A percentile compares a stretch with the other conserved stretches of the same genome.
Conservation (phyloP, 2,113 vertebrate genomes). For the Indicator indicator region DNA sequence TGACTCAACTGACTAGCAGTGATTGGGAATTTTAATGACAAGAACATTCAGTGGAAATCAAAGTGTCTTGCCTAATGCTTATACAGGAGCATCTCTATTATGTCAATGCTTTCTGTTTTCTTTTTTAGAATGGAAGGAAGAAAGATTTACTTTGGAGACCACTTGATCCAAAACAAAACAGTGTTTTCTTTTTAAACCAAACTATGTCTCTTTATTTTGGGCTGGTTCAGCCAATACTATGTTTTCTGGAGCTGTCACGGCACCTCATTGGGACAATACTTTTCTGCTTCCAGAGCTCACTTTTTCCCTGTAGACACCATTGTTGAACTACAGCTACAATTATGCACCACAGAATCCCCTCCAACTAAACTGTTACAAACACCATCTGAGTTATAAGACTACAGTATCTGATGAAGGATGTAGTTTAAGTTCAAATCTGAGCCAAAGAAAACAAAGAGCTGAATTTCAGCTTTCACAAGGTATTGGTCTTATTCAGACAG, state of each 20-base stretch:
- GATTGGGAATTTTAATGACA: neutral
- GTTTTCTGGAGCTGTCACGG: rapidly evolving
- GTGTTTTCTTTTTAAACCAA: neutral
- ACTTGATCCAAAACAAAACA: neutral
- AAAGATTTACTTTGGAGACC: neutral
- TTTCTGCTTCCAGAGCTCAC: neutral
- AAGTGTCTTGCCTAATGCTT: neutral
- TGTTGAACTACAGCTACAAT: neutral
- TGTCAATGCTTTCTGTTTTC: neutral
- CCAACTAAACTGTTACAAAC: neutral
- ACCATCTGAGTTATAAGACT: neutral
- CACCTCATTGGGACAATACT: neutral
- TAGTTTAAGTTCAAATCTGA: neutral
- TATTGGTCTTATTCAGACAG: rapidly evolving
- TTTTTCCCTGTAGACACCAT: neutral
- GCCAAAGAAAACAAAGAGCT: neutral
- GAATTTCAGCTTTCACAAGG: neutral
- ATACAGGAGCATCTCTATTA: neutral
- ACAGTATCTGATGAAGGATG: neutral
- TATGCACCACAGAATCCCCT: neutral
- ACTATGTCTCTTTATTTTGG: neutral
- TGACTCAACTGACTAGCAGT: conserved; percentile 12
- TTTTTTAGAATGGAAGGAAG: neutral
- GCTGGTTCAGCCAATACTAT: neutral
- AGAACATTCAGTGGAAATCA: neutral